Percentiles rank a stretch among this genome's conserved stretches.
Conservation (phyloP, 2,888 invertebrate species). For the Laspeyria flexula region DNA sequence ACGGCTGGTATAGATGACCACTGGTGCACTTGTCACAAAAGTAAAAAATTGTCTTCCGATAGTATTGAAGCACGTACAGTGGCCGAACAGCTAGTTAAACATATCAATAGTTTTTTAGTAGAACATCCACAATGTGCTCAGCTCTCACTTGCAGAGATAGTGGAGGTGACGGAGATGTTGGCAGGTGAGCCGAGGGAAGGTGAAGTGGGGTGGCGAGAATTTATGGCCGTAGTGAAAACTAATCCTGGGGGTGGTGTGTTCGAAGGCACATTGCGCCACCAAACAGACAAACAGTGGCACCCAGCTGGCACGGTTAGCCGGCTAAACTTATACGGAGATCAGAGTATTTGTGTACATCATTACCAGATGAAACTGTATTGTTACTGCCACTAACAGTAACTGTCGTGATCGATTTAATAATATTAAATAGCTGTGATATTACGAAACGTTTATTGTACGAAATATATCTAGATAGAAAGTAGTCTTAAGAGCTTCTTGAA, state of each 20-base stretch:
- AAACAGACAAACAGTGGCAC: conserved; percentile 59
- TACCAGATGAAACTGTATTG: conserved; percentile 92
- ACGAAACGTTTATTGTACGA: conserved; percentile 22
- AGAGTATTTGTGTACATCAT: conserved; percentile 91
- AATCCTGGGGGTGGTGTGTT: conserved; percentile 90
- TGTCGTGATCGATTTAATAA: conserved; percentile 9
- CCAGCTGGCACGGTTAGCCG: conserved; percentile 91
- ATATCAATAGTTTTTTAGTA: conserved; percentile 88
- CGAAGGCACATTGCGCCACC: conserved; percentile 90
- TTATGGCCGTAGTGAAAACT: conserved; percentile 87
- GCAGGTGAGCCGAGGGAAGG: conserved; percentile 66
- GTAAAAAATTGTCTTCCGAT: conserved; percentile 82
- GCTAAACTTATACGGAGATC: conserved; percentile 92
- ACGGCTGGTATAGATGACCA: conserved; percentile 92
- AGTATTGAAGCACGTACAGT: conserved; percentile 85
- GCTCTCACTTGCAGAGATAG: conserved; percentile 87
- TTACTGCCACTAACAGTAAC: conserved; percentile 83
- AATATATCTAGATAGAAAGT: conserved; percentile 15
- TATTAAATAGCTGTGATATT: conserved; percentile 55
- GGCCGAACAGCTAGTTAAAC: conserved; percentile 86
- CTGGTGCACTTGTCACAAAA: conserved; percentile 95
- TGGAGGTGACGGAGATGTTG: conserved; percentile 88
- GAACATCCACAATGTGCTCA: conserved; percentile 88
- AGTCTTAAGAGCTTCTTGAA: background rate
- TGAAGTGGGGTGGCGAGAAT: conserved; percentile 84